These are phyloP conservation scores for Drosophila antonietae DNA, from an alignment of 2,888 invertebrate genomes.

Conservation along the genomic window DNA sequence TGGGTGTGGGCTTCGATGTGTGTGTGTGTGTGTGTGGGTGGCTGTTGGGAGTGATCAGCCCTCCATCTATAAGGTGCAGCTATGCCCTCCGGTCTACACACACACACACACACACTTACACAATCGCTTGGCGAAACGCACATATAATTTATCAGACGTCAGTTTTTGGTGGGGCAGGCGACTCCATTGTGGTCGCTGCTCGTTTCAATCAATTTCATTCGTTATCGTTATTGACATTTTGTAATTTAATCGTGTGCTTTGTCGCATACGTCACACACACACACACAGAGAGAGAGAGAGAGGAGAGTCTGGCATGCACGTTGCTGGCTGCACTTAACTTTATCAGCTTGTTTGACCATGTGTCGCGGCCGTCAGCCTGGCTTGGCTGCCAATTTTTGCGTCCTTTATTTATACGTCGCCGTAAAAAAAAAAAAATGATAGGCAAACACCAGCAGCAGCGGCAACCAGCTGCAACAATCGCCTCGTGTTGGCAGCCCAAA, in stretches of 20 bases:
- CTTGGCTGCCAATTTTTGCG: slow-evolving; percentile 28
- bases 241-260: slow-evolving; percentile 80
- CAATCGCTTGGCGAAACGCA: slow-evolving; percentile 15
- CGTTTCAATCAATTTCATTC: slow-evolving; percentile 79
- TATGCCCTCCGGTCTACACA: slow-evolving; percentile 2
- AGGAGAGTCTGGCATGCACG: not conserved
- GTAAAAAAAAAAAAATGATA: slow-evolving; percentile 41
- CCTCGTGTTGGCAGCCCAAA: slow-evolving; percentile 21
- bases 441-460: slow-evolving; percentile 13
- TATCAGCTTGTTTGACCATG: slow-evolving; percentile 72
- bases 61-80: slow-evolving; percentile 51
- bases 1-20: slow-evolving; percentile 8
- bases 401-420: slow-evolving; percentile 48
- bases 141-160: slow-evolving; percentile 69
- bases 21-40: slow-evolving; percentile 13
- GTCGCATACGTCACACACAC: slow-evolving; percentile 61
- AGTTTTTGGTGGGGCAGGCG: slow-evolving; percentile 9
- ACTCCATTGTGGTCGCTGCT: slow-evolving; percentile 66
- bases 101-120: slow-evolving; percentile 12
- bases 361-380: slow-evolving; percentile 48
- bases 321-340: slow-evolving; percentile 70
- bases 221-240: slow-evolving; percentile 80
- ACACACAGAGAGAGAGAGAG: slow-evolving; percentile 1
- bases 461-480: slow-evolving; percentile 20
- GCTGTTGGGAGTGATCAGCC: slow-evolving; percentile 17